Percentiles rank a stretch among this genome's conserved stretches.
Evolutionary conservation across 2,888 invertebrate species (phyloP).

Genomic region (Eulithis testata): DNA sequence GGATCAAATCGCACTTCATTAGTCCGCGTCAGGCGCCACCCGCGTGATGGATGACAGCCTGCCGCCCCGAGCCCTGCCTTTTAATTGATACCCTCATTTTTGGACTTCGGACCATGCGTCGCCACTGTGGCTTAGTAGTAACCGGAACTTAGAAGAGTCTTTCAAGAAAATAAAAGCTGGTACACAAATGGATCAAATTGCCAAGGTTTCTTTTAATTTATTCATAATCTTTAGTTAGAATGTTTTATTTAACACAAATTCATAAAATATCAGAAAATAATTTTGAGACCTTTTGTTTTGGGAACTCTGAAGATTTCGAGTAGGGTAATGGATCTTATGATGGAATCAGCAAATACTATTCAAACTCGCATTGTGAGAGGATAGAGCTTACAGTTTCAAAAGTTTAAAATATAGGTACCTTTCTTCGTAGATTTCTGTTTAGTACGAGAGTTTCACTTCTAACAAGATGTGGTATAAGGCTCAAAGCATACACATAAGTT

Average conservation of each 20-base stretch:
- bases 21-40: conserved; percentile 74
- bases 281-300: too few relatives aligned
- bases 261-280: too few relatives aligned
- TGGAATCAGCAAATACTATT: too few relatives aligned
- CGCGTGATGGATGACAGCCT: conserved; percentile 74
- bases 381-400: neutral
- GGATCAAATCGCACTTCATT: conserved; percentile 83
- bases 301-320: too few relatives aligned
- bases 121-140: neutral
- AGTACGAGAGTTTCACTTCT: conserved; percentile 16
- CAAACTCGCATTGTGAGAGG: too few relatives aligned
- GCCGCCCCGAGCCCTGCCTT: conserved; percentile 57
- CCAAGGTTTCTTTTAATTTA: too few relatives aligned
- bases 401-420: neutral
- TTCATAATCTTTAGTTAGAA: too few relatives aligned
- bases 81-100: conserved; percentile 81
- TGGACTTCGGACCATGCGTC: conserved; percentile 46
- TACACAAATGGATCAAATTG: too few relatives aligned
- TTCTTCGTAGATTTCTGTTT: neutral
- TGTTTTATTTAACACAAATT: too few relatives aligned
- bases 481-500: too few relatives aligned
- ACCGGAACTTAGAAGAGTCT: neutral
- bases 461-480: too few relatives aligned
- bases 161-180: neutral
- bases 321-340: too few relatives aligned